phyloP scores from a whole-genome alignment of 2,888 invertebrate species.

The Acronicta psi region DNA sequence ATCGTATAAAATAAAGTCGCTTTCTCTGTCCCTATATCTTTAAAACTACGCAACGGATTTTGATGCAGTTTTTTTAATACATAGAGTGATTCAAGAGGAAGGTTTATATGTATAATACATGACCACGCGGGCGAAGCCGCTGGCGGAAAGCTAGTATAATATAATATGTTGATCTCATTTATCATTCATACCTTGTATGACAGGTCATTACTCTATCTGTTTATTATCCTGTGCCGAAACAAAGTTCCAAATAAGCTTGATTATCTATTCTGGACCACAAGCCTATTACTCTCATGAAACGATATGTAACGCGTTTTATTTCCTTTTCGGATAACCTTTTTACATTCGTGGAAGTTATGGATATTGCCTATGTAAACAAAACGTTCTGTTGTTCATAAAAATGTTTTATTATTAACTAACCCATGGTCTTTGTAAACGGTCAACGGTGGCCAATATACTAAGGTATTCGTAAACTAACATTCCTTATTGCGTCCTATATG shows the following conservation, averaged over 20 bases:
- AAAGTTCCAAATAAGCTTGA: constrained; percentile 13
- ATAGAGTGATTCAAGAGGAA: too few species aligned
- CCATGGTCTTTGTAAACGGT: constrained; percentile 6
- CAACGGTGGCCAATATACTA: constrained; percentile 16
- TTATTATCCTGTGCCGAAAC: constrained; percentile 1
- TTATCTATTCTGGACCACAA: constrained; percentile 25
- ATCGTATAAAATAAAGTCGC: too few species aligned
- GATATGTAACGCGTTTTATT: constrained; percentile 7
- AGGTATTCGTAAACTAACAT: constrained; percentile 39
- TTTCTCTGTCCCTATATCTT: too few species aligned
- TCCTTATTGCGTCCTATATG: constrained; percentile 7
- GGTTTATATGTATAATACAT: too few species aligned
- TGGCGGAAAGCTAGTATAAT: too few species aligned
- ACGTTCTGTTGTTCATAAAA: constrained; percentile 7
- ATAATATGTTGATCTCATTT: constrained; percentile 8
- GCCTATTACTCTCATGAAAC: constrained; percentile 3
- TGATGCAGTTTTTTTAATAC: too few species aligned
- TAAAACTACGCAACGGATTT: too few species aligned
- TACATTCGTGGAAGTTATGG: constrained; percentile 11
- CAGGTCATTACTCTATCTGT: constrained; percentile 15
- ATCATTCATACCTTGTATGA: constrained; percentile 17
- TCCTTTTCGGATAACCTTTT: constrained; percentile 4
- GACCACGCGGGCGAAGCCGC: too few species aligned
- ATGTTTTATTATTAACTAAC: constrained; percentile 16
- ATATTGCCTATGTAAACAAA: constrained; percentile 5